Conservation (phyloP, 2,888 invertebrate genomes). For the Dilophus febrilis region DNA sequence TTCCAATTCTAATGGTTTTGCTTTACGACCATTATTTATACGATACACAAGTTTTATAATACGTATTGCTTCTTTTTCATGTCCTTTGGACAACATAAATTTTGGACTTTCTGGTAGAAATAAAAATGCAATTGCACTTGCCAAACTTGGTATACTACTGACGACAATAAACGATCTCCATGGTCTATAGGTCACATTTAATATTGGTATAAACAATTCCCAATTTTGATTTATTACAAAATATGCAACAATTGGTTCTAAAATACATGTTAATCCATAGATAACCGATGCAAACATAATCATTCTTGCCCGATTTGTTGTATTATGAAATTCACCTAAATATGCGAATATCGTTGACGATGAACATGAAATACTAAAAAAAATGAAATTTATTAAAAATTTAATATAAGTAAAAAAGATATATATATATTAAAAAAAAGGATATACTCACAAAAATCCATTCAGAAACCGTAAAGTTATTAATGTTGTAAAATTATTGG, state of each 20-base stretch:
- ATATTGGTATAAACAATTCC: conserved; percentile 16
- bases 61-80: conserved; percentile 16
- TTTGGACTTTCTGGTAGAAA: conserved; percentile 26
- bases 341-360: conserved; percentile 35
- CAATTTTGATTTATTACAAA: conserved; percentile 23
- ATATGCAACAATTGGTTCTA: conserved; percentile 24
- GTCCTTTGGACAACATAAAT: conserved; percentile 19
- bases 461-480: conserved; percentile 33
- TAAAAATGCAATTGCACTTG: conserved; percentile 19
- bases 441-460: conserved; percentile 33
- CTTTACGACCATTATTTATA: conserved; percentile 16
- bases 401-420: too few species aligned
- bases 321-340: conserved; percentile 34
- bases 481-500: conserved; percentile 32
- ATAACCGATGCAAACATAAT: conserved; percentile 24
- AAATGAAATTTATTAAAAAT: conserved; percentile 1
- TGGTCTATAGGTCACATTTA: conserved; percentile 21
- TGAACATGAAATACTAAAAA: conserved; percentile 28
- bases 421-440: too few species aligned
- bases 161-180: conserved; percentile 25
- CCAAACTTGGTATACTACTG: conserved; percentile 21
- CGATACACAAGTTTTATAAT: conserved; percentile 18
- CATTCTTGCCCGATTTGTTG: conserved; percentile 29
- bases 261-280: conserved; percentile 22
- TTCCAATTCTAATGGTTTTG: conserved; percentile 8